These are phyloP conservation scores for Drosophila ananassae DNA, from an alignment of 1,140 invertebrate genomes.

Conservation along the genomic window DNA sequence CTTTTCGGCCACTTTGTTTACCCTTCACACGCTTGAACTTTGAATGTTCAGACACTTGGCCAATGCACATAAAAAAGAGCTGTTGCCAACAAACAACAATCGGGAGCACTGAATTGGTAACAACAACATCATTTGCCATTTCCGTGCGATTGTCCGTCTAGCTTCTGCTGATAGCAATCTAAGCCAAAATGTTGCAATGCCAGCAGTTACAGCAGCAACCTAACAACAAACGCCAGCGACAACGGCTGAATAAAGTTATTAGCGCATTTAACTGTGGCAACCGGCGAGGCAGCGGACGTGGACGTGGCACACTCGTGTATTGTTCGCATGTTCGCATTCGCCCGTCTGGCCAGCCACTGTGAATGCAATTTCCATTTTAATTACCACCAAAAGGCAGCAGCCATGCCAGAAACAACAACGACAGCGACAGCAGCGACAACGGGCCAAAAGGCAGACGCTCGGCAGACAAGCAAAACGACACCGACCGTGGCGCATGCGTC, in stretches of 20 bases:
- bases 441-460: conserved; percentile 54
- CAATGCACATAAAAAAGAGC: conserved; percentile 14
- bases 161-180: conserved; percentile 64
- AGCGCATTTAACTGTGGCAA: conserved; percentile 77
- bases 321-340: conserved; percentile 37
- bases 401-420: conserved; percentile 25
- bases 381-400: conserved; percentile 68
- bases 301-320: conserved; percentile 48
- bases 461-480: conserved; percentile 55
- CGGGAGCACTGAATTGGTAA: conserved; percentile 49
- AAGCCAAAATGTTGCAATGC: conserved; percentile 76
- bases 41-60: conserved; percentile 24
- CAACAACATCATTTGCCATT: conserved; percentile 72
- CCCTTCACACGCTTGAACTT: conserved; percentile 74
- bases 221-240: conserved; percentile 26
- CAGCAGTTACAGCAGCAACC: conserved; percentile 43
- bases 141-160: conserved; percentile 76
- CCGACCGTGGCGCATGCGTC: conserved; percentile 62
- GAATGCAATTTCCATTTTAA: conserved; percentile 83
- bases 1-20: conserved; percentile 35
- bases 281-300: conserved; percentile 31
- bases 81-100: conserved; percentile 29
- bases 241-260: conserved; percentile 79
- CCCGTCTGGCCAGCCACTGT: conserved; percentile 53
- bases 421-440: conserved; percentile 4